Evolutionary conservation across 2,113 vertebrate genomes (phyloP).

Genomic region (Rhinopomastus cyanomelas): DNA sequence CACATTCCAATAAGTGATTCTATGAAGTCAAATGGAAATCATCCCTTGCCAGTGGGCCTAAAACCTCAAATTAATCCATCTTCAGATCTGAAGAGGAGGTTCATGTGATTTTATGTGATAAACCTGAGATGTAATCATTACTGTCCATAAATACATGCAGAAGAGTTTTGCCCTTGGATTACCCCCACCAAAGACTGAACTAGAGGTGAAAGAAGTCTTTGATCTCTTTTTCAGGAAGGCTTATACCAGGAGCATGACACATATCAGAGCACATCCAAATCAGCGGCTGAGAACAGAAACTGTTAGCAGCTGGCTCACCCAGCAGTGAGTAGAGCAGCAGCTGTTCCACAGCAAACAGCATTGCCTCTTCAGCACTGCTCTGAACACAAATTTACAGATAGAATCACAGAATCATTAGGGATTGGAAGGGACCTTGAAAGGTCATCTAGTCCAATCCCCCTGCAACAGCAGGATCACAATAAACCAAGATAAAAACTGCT

Average conservation of each 20-base stretch:
- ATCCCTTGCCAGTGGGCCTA: neutral
- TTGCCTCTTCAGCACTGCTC: neutral
- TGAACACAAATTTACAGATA: neutral
- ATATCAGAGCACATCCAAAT: neutral
- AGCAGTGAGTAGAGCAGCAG: conserved; percentile 10
- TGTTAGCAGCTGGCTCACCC: neutral
- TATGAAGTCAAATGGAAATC: neutral
- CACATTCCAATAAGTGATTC: neutral
- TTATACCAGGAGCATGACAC: neutral
- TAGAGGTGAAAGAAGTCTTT: neutral
- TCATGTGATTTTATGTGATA: neutral
- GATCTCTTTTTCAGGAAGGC: neutral
- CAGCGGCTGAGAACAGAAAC: neutral
- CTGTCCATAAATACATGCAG: neutral
- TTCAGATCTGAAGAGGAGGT: neutral
- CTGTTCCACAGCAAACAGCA: neutral
- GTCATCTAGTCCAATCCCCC: no score
- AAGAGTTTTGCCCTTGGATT: neutral
- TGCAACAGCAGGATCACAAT: no score
- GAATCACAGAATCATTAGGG: no score
- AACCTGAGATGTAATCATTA: neutral
- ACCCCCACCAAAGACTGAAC: neutral
- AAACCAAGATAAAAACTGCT: neutral
- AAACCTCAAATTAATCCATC: neutral
- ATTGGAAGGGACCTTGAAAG: no score